Percentiles rank a stretch among this genome's conserved stretches.
phyloP scores from a whole-genome alignment of 2,797 vertebrate species.

The Sebastes goodei region DNA sequence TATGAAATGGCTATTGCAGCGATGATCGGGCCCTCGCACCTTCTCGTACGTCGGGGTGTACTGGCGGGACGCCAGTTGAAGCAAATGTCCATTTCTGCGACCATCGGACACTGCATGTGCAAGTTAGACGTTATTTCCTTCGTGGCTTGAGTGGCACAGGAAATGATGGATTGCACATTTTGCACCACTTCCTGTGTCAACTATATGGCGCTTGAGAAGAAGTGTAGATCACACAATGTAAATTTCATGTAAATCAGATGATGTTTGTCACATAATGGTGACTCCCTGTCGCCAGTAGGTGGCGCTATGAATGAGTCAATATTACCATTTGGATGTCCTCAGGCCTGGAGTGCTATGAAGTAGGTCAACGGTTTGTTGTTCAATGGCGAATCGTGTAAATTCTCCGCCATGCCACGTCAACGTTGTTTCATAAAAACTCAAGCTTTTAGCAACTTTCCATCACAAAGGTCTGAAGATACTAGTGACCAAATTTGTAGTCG shows the following conservation, averaged over 20 bases:
- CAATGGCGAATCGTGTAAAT: not conserved
- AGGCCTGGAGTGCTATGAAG: not conserved
- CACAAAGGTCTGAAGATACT: not conserved
- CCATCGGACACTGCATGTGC: not conserved
- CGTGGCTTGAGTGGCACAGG: too few relatives aligned
- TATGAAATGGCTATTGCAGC: not conserved
- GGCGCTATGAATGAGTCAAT: not conserved
- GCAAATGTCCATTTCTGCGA: not conserved
- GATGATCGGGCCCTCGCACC: not conserved
- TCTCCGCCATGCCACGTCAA: too few relatives aligned
- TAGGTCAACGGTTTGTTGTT: not conserved
- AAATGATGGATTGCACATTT: fast-evolving
- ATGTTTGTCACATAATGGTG: not conserved
- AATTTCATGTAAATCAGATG: not conserved
- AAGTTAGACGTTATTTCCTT: not conserved
- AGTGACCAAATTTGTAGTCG: not conserved
- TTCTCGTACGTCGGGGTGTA: fast-evolving
- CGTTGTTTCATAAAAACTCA: not conserved
- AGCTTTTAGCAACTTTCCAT: not conserved
- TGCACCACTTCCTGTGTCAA: too few relatives aligned
- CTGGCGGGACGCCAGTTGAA: fast-evolving
- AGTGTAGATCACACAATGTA: not conserved
- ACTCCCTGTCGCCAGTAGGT: not conserved
- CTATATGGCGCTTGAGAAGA: fast-evolving
- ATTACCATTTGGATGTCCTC: not conserved